Base-by-base conservation (phyloP, 2,888 invertebrate species). In the Lamproptera curius region DNA sequence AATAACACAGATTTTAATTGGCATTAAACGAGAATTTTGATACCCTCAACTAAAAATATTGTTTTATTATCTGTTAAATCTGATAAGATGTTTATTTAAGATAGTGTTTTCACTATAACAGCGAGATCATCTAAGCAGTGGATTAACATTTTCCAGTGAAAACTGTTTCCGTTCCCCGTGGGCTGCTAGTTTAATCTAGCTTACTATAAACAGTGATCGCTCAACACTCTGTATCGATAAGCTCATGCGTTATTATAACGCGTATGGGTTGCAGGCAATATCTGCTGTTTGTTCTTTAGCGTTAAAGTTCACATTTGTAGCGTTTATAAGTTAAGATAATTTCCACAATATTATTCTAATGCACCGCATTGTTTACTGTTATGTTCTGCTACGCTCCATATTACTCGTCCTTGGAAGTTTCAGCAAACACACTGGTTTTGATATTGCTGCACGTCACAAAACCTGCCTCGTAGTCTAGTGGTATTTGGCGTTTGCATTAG, bases 291-390 rank as follows among this genome's bases (percentile, higher is more conserved):
- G 16, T 36, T 26, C 8, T 1, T 16, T 2, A 23, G 26, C 9
- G 8, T 26, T 36, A 43, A n/a, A 43, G 26, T 43, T 8, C 23
- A 36, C 36, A n/a, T 16, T 15, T 15, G 34, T 16, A 1, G 1
- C n/a, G 26, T n/a, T 28, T n/a, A n/a, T n/a, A n/a, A n/a, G n/a
- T n/a, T 43, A 14, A 36, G 44, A 38, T 31, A 44, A 44, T 44
- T 44, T 37, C 16, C 15, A 15, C 36, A 16, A 26, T 43, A n/a
- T n/a, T 35, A 43, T 28, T 37, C 44, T 28, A 33, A 44, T 16
- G 31, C 37, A 16, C 37, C 16, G 38, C 44, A 44, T 44, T 44
- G 38, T 44, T 44, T 44, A 44, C 38, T 36, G 23, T 36, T 42
- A 42, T 35, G 33, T 17, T 31, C 17, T 33, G 35, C 36, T 36